These are phyloP conservation scores for Sisyra terminalis DNA, from an alignment of 2,888 invertebrate genomes.

Conservation along the genomic window DNA sequence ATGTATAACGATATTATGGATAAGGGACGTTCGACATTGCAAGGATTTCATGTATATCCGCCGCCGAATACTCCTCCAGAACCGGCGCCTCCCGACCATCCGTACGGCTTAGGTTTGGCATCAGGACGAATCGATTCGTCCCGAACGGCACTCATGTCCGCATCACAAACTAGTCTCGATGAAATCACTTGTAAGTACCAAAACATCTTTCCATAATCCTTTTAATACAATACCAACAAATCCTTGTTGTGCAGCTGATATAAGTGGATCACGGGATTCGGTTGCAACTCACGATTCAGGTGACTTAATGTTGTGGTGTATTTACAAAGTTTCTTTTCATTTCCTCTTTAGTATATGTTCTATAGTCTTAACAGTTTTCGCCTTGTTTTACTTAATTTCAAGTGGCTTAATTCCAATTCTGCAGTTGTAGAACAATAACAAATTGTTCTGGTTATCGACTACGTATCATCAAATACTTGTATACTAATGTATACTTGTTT, in stretches of 20 bases:
- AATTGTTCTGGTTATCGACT: too few species aligned
- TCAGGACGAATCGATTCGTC: constrained; percentile 26
- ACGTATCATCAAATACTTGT: too few species aligned
- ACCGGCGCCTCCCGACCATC: constrained; percentile 66
- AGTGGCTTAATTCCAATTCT: too few species aligned
- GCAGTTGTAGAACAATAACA: too few species aligned
- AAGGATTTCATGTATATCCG: constrained; percentile 69
- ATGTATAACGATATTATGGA: constrained; percentile 37
- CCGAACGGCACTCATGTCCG: constrained; percentile 30
- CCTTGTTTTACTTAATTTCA: too few species aligned
- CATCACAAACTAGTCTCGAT: constrained; percentile 45
- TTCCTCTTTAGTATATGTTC: not conserved
- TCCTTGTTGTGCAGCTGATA: constrained; percentile 38
- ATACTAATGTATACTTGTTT: too few species aligned
- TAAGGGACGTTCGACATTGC: constrained; percentile 17
- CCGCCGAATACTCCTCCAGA: constrained; percentile 73
- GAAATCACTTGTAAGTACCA: constrained; percentile 41
- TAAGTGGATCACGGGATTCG: constrained; percentile 67
- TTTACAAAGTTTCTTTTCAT: constrained; percentile 5
- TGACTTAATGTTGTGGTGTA: constrained; percentile 24
- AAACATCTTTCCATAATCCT: not conserved
- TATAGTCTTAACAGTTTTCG: too few species aligned
- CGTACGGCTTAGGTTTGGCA: constrained; percentile 17
- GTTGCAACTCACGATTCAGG: constrained; percentile 69
- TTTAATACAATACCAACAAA: not conserved